Conservation (phyloP, 2,113 vertebrate species). For the Apodemus speciosus region DNA sequence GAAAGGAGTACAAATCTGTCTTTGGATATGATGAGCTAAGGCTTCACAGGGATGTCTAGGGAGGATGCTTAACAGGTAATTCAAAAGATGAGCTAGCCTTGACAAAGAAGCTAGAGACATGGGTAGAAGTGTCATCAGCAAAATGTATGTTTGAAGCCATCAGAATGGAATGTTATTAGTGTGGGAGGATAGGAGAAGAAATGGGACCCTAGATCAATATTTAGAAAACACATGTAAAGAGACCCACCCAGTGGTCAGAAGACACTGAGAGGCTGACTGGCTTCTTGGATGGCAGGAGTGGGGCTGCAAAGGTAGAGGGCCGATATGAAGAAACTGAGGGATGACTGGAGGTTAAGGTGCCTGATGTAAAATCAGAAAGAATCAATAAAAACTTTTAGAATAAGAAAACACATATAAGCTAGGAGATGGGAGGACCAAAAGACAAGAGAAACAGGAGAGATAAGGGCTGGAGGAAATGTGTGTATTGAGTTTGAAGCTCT, state of each 20-base stretch:
- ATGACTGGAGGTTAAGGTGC: background rate
- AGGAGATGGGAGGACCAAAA: slow-evolving; percentile 7
- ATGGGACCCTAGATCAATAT: background rate
- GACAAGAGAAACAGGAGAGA: background rate
- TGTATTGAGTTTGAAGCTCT: slow-evolving; percentile 12
- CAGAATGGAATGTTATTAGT: slow-evolving; percentile 35
- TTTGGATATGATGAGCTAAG: slow-evolving; percentile 4
- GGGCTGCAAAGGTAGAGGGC: background rate
- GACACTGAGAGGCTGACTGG: background rate
- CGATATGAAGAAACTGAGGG: background rate
- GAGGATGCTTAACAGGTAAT: background rate
- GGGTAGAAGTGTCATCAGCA: background rate
- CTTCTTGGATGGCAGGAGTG: background rate
- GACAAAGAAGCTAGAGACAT: slow-evolving; percentile 5
- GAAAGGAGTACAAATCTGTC: slow-evolving; percentile 20
- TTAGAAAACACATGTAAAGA: slow-evolving; percentile 28
- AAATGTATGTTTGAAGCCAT: slow-evolving; percentile 40
- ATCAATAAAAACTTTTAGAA: background rate
- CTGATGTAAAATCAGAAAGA: background rate
- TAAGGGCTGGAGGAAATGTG: background rate
- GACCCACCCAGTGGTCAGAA: background rate
- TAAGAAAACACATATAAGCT: background rate
- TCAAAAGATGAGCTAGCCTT: slow-evolving; percentile 24
- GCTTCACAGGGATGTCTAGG: background rate
- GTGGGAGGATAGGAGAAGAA: background rate